Conservation (phyloP, 1,140 invertebrate species). For the Metaphire vulgaris region DNA sequence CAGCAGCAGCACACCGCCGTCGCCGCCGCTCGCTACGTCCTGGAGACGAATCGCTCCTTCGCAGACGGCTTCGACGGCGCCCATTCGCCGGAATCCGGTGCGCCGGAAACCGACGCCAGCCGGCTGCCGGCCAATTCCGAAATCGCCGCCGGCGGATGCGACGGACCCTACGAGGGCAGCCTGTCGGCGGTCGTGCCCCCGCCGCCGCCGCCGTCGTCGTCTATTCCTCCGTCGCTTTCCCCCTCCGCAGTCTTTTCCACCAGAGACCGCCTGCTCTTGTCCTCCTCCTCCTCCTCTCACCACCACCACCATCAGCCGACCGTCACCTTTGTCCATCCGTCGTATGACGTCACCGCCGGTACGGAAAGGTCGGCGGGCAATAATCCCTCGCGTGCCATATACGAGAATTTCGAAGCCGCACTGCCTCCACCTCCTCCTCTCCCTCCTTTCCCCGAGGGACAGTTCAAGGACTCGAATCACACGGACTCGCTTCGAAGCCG, state of each 20-base stretch:
- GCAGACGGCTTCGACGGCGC: no score
- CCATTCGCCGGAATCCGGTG: no score
- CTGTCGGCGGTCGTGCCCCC: background rate
- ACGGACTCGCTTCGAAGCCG: background rate
- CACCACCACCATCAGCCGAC: no score
- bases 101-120: background rate
- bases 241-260: background rate
- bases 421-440: background rate
- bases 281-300: background rate
- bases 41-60: no score
- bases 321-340: no score
- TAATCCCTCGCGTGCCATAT: no score
- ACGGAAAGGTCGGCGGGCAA: no score
- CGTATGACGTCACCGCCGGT: no score
- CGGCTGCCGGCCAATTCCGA: background rate
- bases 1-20: slow-evolving; percentile 1
- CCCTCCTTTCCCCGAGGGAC: background rate
- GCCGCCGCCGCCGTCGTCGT: background rate
- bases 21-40: no score
- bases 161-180: background rate
- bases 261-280: background rate
- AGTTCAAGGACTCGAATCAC: no score
- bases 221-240: background rate
- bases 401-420: no score
- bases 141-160: background rate